Evolutionary conservation across 2,888 invertebrate species (phyloP).

Genomic region (Sminthurides aquaticus): DNA sequence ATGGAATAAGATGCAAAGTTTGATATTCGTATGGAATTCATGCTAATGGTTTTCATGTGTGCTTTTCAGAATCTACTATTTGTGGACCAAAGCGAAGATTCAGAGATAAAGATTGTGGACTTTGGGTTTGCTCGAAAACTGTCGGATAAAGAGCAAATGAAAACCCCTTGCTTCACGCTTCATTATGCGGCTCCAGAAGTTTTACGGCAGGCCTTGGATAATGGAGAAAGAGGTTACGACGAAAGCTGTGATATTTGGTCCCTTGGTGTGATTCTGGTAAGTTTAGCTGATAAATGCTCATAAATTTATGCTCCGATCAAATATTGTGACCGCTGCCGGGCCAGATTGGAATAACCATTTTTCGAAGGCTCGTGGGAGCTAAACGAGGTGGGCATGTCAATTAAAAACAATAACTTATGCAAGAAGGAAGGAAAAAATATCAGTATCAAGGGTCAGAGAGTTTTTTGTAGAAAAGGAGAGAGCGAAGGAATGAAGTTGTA

Average conservation of each 20-base stretch:
- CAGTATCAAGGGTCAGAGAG: no score
- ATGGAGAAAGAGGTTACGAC: conserved; percentile 58
- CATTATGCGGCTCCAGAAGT: conserved; percentile 89
- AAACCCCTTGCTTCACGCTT: conserved; percentile 87
- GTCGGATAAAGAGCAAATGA: conserved; percentile 53
- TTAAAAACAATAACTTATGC: no score
- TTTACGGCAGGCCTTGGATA: conserved; percentile 54
- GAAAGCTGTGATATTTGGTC: conserved; percentile 95
- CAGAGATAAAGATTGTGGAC: conserved; percentile 81
- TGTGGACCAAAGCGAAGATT: conserved; percentile 53
- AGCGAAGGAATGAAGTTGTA: no score
- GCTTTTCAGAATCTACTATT: conserved; percentile 59
- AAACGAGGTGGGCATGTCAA: no score
- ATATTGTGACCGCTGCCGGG: no score
- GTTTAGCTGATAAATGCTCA: conserved; percentile 42
- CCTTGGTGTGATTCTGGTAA: conserved; percentile 80
- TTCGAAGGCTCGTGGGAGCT: no score
- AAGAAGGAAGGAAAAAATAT: no score
- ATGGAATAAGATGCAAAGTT: background rate
- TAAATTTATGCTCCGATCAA: background rate
- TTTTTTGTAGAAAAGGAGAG: no score
- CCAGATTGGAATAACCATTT: no score
- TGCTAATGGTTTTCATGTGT: conserved; percentile 11
- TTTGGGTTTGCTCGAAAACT: conserved; percentile 73
- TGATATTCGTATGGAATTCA: background rate